Evolutionary conservation across 2,888 invertebrate species (phyloP), one percentile per base, ranked within the genome.

Genomic region (Glomeris marginata): DNA sequence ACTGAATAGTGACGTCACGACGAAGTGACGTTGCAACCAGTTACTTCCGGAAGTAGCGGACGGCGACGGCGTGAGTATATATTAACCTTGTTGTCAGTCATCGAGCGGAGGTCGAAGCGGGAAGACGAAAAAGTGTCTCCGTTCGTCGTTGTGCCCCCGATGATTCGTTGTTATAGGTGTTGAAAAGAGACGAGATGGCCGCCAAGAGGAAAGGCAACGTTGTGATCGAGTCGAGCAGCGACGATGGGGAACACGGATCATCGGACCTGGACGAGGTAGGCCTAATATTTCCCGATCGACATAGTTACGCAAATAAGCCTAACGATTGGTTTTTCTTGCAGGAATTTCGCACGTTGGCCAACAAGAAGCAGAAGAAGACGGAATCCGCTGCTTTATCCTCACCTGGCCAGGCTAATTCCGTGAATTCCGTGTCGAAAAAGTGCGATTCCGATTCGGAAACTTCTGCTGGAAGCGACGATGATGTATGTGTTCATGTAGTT

Each of bases 311-410:
- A 41, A 41, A 15, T 41, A 10, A 10, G 16, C 10, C 16, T 16
- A n/a, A 41, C 16, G 13, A 15, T 42, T 42, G 37, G 21, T 1
- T 49, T 28, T 45, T 46, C 68, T 46, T 68, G 1, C 64, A 87
- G 86, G 85, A 85, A 71, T 76, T 87, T 57, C 63, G 87, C 46
- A 81, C 83, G 44, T 69, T 87, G 54, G 80, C 86, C 0, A 86
- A 86, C 28, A 28, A 28, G 8, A 28, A 8, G 64, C 85, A 83
- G 69, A 80, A 81, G 67, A 77, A 80, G 68, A 49, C 47, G 2
- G 48, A 51, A 40, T 36, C 6, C 5, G 21, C 6, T 8, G 44
- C 40, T 20, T 5, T 2, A 28, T 35, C 40, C 20, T 36, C 41
- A 15, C 10, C 36, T 6, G 21, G 37, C 13, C 43, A 49, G 35